Evolutionary conservation across 2,797 vertebrate genomes (phyloP).

Genomic region (Sebastiscus albofasciatus): DNA sequence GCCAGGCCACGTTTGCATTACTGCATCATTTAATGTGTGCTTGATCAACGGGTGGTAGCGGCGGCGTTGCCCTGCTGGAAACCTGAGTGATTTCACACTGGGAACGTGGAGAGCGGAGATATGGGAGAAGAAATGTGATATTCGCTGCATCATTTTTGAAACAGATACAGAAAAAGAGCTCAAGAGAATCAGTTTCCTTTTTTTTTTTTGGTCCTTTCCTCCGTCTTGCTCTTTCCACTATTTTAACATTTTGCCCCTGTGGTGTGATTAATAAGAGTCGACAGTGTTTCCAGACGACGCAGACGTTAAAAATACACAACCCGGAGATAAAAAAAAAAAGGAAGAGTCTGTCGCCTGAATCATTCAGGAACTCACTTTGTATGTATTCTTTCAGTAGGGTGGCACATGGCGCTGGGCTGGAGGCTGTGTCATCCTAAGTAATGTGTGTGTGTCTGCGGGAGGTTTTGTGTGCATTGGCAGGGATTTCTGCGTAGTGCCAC

Average conservation of each 20-base stretch:
- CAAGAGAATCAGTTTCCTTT: constrained; percentile 34
- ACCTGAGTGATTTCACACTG: constrained; percentile 70
- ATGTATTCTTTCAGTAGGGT: constrained; percentile 61
- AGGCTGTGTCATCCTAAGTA: constrained; percentile 52
- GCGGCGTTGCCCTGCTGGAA: constrained; percentile 54
- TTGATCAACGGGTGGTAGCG: constrained; percentile 73
- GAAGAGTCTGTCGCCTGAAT: constrained; percentile 78
- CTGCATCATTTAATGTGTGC: constrained; percentile 75
- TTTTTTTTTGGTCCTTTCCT: constrained; percentile 6
- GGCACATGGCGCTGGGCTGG: constrained; percentile 46
- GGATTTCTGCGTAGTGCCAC: constrained; percentile 35
- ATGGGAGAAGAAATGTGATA: constrained; percentile 61
- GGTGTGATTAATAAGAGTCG: constrained; percentile 81
- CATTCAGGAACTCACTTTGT: constrained; percentile 78
- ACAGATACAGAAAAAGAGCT: constrained; percentile 50
- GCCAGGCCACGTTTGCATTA: constrained; percentile 65
- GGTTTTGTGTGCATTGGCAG: constrained; percentile 30
- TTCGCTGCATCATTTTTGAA: constrained; percentile 66
- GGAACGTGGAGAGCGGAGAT: constrained; percentile 55
- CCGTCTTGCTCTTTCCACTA: constrained; percentile 49
- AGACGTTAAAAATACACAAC: constrained; percentile 80
- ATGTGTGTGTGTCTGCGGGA: constrained; percentile 42
- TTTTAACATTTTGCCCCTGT: constrained; percentile 69
- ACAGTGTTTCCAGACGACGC: constrained; percentile 72
- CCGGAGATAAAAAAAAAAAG: constrained; percentile 69